phyloP scores from a whole-genome alignment of 1,140 invertebrate species.

The Leptopilina clavipes region DNA sequence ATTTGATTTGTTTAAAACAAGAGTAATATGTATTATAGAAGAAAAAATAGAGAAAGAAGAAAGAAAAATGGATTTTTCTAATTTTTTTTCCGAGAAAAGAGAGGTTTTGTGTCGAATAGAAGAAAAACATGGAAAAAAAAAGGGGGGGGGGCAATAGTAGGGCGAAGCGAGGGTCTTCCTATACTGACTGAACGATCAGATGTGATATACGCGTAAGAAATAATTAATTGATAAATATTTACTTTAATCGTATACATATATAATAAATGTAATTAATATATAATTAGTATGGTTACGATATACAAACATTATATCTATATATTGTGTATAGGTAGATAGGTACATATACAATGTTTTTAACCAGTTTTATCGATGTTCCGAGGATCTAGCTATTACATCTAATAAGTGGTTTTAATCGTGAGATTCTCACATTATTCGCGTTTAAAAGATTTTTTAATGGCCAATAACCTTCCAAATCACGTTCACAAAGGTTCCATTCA shows the following conservation, averaged over 20 bases:
- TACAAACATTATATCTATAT: conserved; percentile 67
- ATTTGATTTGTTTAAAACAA: not conserved
- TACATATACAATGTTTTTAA: conserved; percentile 73
- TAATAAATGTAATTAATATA: conserved; percentile 62
- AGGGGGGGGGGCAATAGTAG: conserved; percentile 44
- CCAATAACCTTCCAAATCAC: not conserved
- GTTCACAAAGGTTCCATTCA: no score
- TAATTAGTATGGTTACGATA: conserved; percentile 67
- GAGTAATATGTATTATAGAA: conserved; percentile 9
- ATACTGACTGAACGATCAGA: conserved; percentile 76
- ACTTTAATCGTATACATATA: conserved; percentile 64
- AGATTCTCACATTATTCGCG: not conserved
- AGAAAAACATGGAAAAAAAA: conserved; percentile 31
- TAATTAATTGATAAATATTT: conserved; percentile 68
- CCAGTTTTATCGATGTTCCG: conserved; percentile 72
- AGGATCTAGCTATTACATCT: conserved; percentile 58
- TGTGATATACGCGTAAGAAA: conserved; percentile 75
- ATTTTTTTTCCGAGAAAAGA: conserved; percentile 23
- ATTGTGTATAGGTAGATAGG: conserved; percentile 71
- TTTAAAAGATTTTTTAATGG: not conserved
- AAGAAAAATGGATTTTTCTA: conserved; percentile 37
- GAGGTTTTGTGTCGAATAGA: conserved; percentile 50
- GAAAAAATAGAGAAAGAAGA: not conserved
- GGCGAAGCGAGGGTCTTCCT: conserved; percentile 74
- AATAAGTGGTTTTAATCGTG: conserved; percentile 5